phyloP scores from a whole-genome alignment of 2,888 invertebrate genomes.

The Volucella zonaria region DNA sequence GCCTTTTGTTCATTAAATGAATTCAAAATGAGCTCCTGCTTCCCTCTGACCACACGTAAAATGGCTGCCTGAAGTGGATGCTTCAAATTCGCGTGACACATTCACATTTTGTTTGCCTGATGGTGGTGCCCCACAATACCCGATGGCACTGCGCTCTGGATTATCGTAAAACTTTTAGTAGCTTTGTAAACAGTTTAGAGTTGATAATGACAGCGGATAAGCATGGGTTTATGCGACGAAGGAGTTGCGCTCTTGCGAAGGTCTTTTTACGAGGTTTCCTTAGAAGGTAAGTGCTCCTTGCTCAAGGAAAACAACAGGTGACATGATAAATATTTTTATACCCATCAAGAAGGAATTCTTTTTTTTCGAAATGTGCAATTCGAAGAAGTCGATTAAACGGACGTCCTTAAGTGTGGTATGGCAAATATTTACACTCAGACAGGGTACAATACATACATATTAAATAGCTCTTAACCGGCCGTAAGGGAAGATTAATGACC shows the following conservation, averaged over 20 bases:
- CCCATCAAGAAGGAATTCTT: constrained; percentile 1
- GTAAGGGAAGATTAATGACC: too few relatives aligned
- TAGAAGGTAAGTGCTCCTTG: neutral
- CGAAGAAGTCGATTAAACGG: constrained; percentile 5
- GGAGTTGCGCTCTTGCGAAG: too few relatives aligned
- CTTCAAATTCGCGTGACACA: constrained; percentile 68
- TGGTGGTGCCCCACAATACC: constrained; percentile 9
- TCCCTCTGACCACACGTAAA: neutral
- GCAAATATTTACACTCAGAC: constrained; percentile 42
- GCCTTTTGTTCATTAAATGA: constrained; percentile 60
- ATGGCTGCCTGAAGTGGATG: neutral
- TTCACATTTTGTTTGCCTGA: constrained; percentile 56
- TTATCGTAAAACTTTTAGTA: constrained; percentile 71
- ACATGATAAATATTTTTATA: constrained; percentile 36
- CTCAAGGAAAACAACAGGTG: constrained; percentile 50
- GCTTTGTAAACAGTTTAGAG: constrained; percentile 71
- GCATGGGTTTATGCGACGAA: constrained; percentile 2
- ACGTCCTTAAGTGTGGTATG: constrained; percentile 18
- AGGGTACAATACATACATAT: too few relatives aligned
- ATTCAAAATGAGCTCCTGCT: constrained; percentile 49
- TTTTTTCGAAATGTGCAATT: constrained; percentile 27
- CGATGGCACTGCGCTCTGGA: constrained; percentile 1
- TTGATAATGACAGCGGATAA: constrained; percentile 63
- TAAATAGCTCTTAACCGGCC: too few relatives aligned
- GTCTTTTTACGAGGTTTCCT: neutral